phyloP scores from a whole-genome alignment of 2,113 vertebrate species.

The Perccottus glenii region DNA sequence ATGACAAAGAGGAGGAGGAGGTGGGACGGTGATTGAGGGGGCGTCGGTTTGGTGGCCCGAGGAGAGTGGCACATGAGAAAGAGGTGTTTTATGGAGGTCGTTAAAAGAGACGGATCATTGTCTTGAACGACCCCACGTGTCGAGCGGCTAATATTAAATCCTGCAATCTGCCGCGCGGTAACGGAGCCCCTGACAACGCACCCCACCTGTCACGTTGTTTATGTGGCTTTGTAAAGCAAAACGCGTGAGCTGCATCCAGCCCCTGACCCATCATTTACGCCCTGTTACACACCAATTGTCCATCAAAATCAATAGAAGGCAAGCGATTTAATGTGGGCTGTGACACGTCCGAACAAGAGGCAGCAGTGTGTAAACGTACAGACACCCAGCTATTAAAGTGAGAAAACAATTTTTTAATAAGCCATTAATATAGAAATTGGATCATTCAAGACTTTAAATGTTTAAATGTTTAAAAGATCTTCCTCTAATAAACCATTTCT shows the following conservation, averaged over 20 bases:
- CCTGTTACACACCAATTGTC: conserved; percentile 55
- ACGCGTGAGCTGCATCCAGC: conserved; percentile 62
- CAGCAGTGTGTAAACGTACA: conserved; percentile 6
- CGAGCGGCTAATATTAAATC: conserved; percentile 63
- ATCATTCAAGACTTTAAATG: no score
- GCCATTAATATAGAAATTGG: neutral
- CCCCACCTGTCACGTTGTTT: conserved; percentile 63
- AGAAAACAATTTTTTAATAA: neutral
- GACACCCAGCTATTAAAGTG: neutral
- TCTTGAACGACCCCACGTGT: conserved; percentile 60
- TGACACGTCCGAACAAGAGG: no score
- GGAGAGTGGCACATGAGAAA: conserved; percentile 44
- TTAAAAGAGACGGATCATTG: conserved; percentile 73
- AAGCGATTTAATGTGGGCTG: conserved; percentile 36
- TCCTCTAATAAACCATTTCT: no score
- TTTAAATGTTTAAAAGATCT: no score
- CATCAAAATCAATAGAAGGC: conserved; percentile 60
- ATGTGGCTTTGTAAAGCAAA: conserved; percentile 56
- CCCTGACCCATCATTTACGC: conserved; percentile 63
- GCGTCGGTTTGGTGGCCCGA: conserved; percentile 16
- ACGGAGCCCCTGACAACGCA: conserved; percentile 50
- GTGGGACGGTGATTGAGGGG: conserved; percentile 25
- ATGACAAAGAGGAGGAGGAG: conserved; percentile 33
- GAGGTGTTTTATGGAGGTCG: conserved; percentile 60
- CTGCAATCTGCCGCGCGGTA: conserved; percentile 49